A percentile compares a stretch with the other conserved stretches of the same genome.
Conservation (phyloP, 2,797 vertebrate genomes). For the Gallirallus australis region DNA sequence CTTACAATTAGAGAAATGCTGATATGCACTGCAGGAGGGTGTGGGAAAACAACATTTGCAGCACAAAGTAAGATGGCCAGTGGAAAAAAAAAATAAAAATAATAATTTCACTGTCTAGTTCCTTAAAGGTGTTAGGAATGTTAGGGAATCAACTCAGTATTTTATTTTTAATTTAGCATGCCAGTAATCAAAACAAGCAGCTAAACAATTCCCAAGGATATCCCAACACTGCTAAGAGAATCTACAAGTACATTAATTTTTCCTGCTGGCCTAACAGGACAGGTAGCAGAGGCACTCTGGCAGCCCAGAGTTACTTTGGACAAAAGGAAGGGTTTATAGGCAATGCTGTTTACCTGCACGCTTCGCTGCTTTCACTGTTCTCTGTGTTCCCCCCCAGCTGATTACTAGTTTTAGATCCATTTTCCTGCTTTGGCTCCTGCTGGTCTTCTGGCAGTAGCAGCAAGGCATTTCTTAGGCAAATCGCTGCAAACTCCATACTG, state of each 20-base stretch:
- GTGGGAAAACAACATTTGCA: constrained; percentile 31
- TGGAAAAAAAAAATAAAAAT: neutral
- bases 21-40: neutral
- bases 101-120: neutral
- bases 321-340: neutral
- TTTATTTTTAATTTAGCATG: neutral
- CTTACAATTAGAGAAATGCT: constrained; percentile 36
- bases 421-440: constrained; percentile 90
- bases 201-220: neutral
- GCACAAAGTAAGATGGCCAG: neutral
- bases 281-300: neutral
- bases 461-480: constrained; percentile 95
- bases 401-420: constrained; percentile 86
- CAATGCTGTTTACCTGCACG: constrained; percentile 86
- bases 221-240: neutral
- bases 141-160: neutral
- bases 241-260: neutral
- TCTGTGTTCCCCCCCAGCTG: constrained; percentile 89
- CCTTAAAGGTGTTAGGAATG: neutral
- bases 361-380: constrained; percentile 90
- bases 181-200: neutral
- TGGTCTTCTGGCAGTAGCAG: constrained; percentile 94
- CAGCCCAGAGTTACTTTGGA: neutral
- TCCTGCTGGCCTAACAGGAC: neutral
- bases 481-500: constrained; percentile 98